Evolutionary conservation across 2,888 invertebrate species (phyloP), one percentile per base, ranked within the genome.

Genomic region (Portevinia maculata): DNA sequence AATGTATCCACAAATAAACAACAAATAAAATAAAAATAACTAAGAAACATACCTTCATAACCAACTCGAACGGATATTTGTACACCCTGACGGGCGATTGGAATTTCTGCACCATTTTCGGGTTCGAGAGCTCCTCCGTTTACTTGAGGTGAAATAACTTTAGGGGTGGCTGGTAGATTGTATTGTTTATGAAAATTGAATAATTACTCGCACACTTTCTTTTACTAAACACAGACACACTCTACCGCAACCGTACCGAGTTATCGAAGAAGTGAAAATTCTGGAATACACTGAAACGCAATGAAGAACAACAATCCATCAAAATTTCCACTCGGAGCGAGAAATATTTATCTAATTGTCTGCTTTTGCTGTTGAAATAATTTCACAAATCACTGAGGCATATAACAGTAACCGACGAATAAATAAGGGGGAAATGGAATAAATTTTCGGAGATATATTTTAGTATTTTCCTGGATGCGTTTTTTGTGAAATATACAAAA

Each of bases 21-120:
- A 32, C 11, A 30, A 48, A n/a, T 5, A 24, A n/a, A 21, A 52
- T 24, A n/a, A 30, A 39, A 50, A 62, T 44, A 65, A 65, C 65
- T 53, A 39, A 65, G 39, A 65, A 52, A 57, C 69, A 28, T 91
- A 98, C 98, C 92, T 95, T 95, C 98, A 98, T 98, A 87, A 98
- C 97, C 91, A 98, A 93, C 91, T 98, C 98, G 91, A 98, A 98
- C 60, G 98, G 95, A 91, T 96, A 94, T 92, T 98, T 98, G 92
- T 98, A 98, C 86, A 98, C 96, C 93, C 98, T 94, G 64, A 98
- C 95, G 87, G 98, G 98, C 85, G 97, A 96, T 90, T 96, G 96
- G 92, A 97, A 98, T 91, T 97, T 97, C 92, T 98, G 98, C 89
- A 98, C 98, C 98, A 98, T 98, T 86, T 87, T 88, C 71, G 15